Evolutionary conservation across 2,888 invertebrate genomes (phyloP).

Genomic region (Trachelus stipa): DNA sequence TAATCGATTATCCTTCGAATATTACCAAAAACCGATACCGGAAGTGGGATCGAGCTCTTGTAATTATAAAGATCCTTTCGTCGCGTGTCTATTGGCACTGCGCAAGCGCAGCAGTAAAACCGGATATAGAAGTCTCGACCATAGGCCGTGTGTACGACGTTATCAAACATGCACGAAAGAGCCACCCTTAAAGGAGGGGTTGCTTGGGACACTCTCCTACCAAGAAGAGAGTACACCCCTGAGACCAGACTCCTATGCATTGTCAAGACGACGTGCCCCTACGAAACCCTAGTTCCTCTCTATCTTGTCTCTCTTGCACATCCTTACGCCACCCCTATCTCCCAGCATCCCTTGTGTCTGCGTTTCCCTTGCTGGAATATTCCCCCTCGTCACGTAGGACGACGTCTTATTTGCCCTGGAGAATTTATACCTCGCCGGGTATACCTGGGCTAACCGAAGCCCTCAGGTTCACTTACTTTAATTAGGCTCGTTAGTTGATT

Average conservation of each 20-base stretch:
- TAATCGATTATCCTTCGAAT: too few species aligned
- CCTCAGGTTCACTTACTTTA: too few species aligned
- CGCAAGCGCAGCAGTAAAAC: background rate
- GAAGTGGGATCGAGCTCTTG: too few species aligned
- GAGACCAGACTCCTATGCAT: constrained; percentile 26
- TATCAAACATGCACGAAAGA: constrained; percentile 39
- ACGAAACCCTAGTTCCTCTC: constrained; percentile 28
- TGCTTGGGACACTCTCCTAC: background rate
- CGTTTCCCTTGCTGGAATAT: constrained; percentile 29
- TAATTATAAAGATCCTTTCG: too few species aligned
- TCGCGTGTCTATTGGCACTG: background rate
- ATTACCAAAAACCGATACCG: too few species aligned
- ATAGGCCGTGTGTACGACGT: constrained; percentile 34
- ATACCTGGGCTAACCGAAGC: too few species aligned
- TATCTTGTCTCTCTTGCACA: constrained; percentile 7
- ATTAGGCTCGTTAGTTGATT: too few species aligned
- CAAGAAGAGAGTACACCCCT: constrained; percentile 14
- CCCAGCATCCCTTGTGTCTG: too few species aligned
- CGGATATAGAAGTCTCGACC: background rate
- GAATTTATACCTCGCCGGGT: constrained; percentile 40
- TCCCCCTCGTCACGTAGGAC: constrained; percentile 31
- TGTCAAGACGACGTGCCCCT: constrained; percentile 34
- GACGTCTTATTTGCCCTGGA: constrained; percentile 48
- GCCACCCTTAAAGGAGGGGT: background rate
- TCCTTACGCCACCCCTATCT: too few species aligned